Base-by-base conservation (phyloP, 2,888 invertebrate genomes). In the Ypsolopha scabrella region DNA sequence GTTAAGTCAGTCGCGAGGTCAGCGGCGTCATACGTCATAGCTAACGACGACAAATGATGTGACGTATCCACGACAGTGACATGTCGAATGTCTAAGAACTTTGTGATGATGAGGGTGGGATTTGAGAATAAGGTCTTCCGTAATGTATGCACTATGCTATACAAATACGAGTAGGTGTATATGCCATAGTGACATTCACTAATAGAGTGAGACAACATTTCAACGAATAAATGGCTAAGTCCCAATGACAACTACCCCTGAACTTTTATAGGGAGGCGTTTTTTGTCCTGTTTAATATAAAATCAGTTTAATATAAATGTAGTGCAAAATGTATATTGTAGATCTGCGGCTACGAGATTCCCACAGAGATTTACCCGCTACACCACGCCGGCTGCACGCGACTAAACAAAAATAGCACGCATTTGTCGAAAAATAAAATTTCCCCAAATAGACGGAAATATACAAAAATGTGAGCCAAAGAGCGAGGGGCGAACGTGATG, bases 361-460 rank as follows among this genome's bases (percentile, higher is more conserved):
- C 85, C 86, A 86, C 85, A 85, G 80, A 82, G 86, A 85, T 86
- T 85, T 82, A 79, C 75, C 74, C 65, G 66, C 67, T 70, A 70
- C 46, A 35, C 70, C 70, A 65, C 67, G 81, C 81, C 85, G 83
- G 82, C 81, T 82, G 83, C 82, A 80, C 79, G 81, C 80, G 78
- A 72, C 80, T 68, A 46, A 52, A 58, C 77, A 78, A 75, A 83
- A 86, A 86, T 86, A 86, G 82, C 77, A 60, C 77, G 68, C 80
- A 83, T 75, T 82, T 82, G 83, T 81, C 80, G 86, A 85, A 86
- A 86, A 85, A 86, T 85, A 85, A 80, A 79, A 61, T 83, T 85
- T 85, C 81, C 83, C 82, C 75, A 85, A 85, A 85, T 83, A 85
- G 86, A 86, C 83, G 63, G 80, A 82, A 85, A 86, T 82, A 83